Conservation (phyloP, 2,113 vertebrate genomes). For the Ophiodon elongatus region DNA sequence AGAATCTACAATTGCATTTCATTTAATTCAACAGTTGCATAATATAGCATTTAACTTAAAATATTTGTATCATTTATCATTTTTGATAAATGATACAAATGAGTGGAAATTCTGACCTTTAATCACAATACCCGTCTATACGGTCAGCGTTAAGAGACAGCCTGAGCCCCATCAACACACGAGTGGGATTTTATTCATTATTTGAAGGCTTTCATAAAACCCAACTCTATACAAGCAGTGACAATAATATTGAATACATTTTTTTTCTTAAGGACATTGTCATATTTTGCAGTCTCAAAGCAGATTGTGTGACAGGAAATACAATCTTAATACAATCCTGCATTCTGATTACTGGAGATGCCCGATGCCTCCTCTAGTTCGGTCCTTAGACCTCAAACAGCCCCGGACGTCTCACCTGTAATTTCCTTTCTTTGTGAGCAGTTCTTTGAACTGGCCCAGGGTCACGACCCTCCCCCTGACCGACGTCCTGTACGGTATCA, state of each 20-base stretch:
- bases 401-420: constrained; percentile 87
- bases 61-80: not conserved
- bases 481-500: constrained; percentile 94
- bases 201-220: not conserved
- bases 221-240: not conserved
- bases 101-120: not conserved
- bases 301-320: not conserved
- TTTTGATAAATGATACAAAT: too few species aligned
- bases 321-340: not conserved
- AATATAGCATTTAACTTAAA: not conserved
- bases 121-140: not conserved
- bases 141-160: not conserved
- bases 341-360: not conserved
- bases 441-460: constrained; percentile 95
- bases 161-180: not conserved
- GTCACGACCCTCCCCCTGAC: constrained; percentile 91
- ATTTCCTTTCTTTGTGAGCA: constrained; percentile 96
- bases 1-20: not conserved
- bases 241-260: not conserved
- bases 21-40: not conserved
- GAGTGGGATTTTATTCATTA: too few species aligned
- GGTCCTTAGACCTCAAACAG: not conserved
- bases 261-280: too few species aligned
- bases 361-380: not conserved
- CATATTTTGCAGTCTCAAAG: not conserved